A percentile compares a stretch with the other conserved stretches of the same genome.
Evolutionary conservation across 2,113 vertebrate species (phyloP).

Genomic region (Chauna torquata): DNA sequence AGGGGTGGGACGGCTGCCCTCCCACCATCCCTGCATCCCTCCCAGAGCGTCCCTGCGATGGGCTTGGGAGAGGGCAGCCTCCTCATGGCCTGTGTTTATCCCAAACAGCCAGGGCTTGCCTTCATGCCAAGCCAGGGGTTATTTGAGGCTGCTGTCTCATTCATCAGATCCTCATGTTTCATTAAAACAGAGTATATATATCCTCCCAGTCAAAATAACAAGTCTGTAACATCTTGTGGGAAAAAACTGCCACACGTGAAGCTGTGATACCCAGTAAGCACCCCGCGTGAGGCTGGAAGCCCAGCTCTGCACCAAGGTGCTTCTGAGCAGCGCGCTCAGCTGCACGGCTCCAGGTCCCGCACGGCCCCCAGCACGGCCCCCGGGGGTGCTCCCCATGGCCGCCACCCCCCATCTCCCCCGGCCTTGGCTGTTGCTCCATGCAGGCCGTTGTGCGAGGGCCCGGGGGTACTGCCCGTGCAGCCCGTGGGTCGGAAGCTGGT

Average conservation of each 20-base stretch:
- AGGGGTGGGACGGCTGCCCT: neutral
- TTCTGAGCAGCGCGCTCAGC: neutral
- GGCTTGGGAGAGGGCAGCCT: conserved; percentile 5
- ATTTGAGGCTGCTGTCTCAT: conserved; percentile 25
- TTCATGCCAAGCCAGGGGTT: conserved; percentile 29
- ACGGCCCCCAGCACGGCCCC: fast-evolving
- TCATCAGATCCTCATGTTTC: conserved; percentile 37
- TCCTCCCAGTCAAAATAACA: neutral
- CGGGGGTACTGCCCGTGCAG: fast-evolving
- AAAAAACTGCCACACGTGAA: fast-evolving
- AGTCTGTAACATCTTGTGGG: neutral
- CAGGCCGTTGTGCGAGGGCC: neutral
- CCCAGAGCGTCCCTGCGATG: neutral
- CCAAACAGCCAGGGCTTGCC: conserved; percentile 10
- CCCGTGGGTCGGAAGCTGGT: fast-evolving
- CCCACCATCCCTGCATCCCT: neutral
- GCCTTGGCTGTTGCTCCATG: fast-evolving
- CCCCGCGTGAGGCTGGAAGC: neutral
- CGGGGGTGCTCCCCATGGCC: fast-evolving
- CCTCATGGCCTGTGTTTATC: neutral
- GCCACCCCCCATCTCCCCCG: fast-evolving
- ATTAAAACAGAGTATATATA: neutral
- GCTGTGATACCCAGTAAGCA: neutral
- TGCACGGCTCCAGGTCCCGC: fast-evolving
- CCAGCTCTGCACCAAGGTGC: neutral